Conservation (phyloP, 2,113 vertebrate species). For the Plecotus auritus region DNA sequence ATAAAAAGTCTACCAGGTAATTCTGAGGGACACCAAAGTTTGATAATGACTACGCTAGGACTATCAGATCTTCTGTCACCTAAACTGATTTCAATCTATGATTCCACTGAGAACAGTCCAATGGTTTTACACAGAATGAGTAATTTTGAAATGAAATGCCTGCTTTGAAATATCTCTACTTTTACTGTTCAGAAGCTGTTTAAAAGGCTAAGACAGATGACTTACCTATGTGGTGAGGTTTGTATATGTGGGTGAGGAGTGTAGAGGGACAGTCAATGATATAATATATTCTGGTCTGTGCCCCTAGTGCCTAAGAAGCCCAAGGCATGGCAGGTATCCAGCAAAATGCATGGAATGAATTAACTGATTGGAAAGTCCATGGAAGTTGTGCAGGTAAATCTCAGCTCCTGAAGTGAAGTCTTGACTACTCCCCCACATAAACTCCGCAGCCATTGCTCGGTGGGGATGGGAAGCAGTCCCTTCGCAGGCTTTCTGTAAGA, state of each 20-base stretch:
- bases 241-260: background rate
- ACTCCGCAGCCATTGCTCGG: slow-evolving; percentile 3
- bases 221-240: background rate
- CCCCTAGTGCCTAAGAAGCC: background rate
- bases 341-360: slow-evolving; percentile 27
- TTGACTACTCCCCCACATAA: background rate
- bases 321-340: background rate
- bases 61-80: background rate
- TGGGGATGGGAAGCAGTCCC: background rate
- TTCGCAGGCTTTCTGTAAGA: background rate
- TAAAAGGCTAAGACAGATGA: background rate
- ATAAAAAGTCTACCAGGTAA: background rate
- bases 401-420: slow-evolving; percentile 28
- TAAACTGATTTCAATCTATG: background rate
- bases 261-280: background rate
- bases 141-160: slow-evolving; percentile 5
- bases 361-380: background rate
- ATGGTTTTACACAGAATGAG: background rate
- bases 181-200: background rate
- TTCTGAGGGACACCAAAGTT: background rate
- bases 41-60: background rate
- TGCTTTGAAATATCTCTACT: slow-evolving; percentile 16
- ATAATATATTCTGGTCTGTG: background rate
- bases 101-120: background rate
- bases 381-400: background rate